Conservation (phyloP, 2,797 vertebrate genomes). For the Rhadinocentrus ornatus region DNA sequence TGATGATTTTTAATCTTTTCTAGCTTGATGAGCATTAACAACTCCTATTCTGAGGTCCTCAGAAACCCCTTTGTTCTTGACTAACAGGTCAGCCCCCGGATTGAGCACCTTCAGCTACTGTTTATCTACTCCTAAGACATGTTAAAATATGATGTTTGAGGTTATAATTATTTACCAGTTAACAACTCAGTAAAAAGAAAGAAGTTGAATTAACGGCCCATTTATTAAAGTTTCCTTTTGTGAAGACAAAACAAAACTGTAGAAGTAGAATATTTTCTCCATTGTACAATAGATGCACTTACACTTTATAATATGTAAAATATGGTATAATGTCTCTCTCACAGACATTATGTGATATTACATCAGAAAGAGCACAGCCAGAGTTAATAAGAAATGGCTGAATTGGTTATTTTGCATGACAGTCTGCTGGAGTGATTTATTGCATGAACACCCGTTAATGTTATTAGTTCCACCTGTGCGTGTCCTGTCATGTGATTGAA, state of each 20-base stretch:
- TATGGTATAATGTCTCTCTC: not conserved
- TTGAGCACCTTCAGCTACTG: no score
- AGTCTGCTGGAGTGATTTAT: conserved; percentile 36
- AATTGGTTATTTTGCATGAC: conserved; percentile 31
- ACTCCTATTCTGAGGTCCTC: not conserved
- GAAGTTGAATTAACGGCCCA: not conserved
- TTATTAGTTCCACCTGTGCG: conserved; percentile 42
- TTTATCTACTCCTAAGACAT: not conserved
- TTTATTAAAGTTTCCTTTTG: not conserved
- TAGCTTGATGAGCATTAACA: not conserved
- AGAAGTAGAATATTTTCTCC: not conserved
- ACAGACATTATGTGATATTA: conserved; percentile 8
- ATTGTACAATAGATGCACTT: not conserved
- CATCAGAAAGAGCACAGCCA: conserved; percentile 6
- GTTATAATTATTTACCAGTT: not conserved
- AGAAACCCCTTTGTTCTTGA: not conserved
- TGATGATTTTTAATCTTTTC: conserved; percentile 4
- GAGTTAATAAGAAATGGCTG: conserved; percentile 20
- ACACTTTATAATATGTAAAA: not conserved
- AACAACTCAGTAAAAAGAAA: not conserved
- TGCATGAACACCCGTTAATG: conserved; percentile 35
- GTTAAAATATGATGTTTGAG: not conserved
- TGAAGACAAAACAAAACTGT: not conserved
- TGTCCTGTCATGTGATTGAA: conserved; percentile 40
- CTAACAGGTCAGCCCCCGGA: not conserved